Percentiles rank a stretch among this genome's conserved stretches.
Evolutionary conservation across 2,888 invertebrate genomes (phyloP).

Genomic region (Rotaria magnacalcarata): DNA sequence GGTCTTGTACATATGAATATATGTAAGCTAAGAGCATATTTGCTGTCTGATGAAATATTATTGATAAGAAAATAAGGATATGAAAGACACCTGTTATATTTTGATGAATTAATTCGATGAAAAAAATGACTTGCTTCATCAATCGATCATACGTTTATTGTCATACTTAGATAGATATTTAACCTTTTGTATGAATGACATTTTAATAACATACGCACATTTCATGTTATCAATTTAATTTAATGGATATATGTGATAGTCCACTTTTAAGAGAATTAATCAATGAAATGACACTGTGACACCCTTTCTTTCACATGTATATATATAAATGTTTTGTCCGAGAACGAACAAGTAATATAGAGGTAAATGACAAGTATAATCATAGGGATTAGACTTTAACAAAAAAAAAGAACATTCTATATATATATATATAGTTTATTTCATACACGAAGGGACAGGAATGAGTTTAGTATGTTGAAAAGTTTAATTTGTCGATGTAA

Average conservation of each 20-base stretch:
- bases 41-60: background rate
- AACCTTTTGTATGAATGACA: slow-evolving; percentile 6
- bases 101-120: background rate
- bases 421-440: no score
- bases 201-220: background rate
- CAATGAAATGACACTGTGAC: slow-evolving; percentile 18
- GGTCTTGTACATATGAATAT: background rate
- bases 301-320: background rate
- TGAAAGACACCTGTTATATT: background rate
- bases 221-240: background rate
- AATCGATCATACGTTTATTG: background rate
- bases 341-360: background rate
- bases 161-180: background rate
- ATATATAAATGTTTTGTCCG: background rate
- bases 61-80: background rate
- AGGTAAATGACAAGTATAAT: background rate
- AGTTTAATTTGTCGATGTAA: no score
- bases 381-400: background rate
- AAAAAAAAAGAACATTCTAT: no score
- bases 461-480: no score
- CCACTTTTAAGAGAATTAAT: background rate
- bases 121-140: background rate
- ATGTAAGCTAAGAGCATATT: background rate
- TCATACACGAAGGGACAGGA: no score
- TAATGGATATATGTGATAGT: background rate